A percentile compares a stretch with the other conserved stretches of the same genome.
phyloP scores from a whole-genome alignment of 2,797 vertebrate genomes.

The Gallinago nigripennis region DNA sequence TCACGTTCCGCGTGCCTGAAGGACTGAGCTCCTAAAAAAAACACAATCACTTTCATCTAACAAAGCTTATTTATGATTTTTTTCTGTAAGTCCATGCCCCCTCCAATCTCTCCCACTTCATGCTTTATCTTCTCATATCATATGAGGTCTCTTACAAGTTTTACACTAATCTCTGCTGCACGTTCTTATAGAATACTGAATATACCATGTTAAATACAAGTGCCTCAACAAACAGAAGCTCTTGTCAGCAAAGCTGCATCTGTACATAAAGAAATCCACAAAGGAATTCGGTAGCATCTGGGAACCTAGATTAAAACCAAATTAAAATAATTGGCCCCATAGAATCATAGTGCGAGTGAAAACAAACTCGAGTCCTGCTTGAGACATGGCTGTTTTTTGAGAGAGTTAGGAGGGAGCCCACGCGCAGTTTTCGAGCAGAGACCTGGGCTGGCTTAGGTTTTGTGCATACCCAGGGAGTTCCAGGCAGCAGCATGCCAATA shows the following conservation, averaged over 20 bases:
- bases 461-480: conserved; percentile 41
- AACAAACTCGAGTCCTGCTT: neutral
- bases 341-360: neutral
- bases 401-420: neutral
- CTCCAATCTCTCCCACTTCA: neutral
- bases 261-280: neutral
- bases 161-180: neutral
- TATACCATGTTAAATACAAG: neutral
- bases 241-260: neutral
- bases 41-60: neutral
- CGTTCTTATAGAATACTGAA: neutral
- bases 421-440: conserved; percentile 2
- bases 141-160: neutral
- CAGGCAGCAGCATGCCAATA: conserved; percentile 68
- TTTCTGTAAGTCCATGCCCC: neutral
- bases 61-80: neutral
- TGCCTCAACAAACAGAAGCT: neutral
- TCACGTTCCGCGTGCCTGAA: neutral
- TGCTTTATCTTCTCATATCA: neutral
- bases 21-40: neutral
- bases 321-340: neutral
- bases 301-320: neutral
- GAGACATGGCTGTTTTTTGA: neutral
- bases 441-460: neutral
- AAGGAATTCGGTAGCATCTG: neutral